Conservation (phyloP, 1,140 invertebrate genomes). For the Temnothorax curvispinosus region DNA sequence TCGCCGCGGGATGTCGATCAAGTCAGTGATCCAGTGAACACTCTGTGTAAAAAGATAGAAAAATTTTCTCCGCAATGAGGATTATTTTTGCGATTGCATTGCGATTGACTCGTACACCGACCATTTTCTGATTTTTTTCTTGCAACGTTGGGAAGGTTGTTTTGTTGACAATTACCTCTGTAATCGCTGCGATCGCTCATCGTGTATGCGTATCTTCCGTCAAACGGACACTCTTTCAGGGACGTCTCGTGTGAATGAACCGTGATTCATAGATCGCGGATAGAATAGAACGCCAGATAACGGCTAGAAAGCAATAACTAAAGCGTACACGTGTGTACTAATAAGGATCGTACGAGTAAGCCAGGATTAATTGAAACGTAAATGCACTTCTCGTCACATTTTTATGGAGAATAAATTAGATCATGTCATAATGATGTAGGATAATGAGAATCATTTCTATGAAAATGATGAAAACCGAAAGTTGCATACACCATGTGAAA, state of each 20-base stretch:
- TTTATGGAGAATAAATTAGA: slow-evolving; percentile 3
- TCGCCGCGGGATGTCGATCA: slow-evolving; percentile 20
- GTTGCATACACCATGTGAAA: slow-evolving; percentile 10
- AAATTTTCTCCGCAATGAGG: not conserved
- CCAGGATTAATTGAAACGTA: slow-evolving; percentile 28
- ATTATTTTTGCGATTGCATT: not conserved
- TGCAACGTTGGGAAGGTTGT: not conserved
- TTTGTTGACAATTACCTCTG: slow-evolving; percentile 9
- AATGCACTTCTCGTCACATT: not conserved
- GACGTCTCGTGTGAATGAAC: slow-evolving; percentile 52
- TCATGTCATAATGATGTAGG: not conserved
- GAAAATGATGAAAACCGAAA: slow-evolving; percentile 7
- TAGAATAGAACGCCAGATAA: slow-evolving; percentile 29
- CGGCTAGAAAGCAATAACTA: slow-evolving; percentile 38
- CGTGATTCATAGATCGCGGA: slow-evolving; percentile 49
- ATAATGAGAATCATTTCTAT: not conserved
- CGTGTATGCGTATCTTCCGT: slow-evolving; percentile 23
- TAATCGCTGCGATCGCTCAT: slow-evolving; percentile 32
- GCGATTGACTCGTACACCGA: not conserved
- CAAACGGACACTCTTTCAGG: slow-evolving; percentile 15
- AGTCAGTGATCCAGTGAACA: slow-evolving; percentile 15
- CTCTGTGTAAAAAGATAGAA: not conserved
- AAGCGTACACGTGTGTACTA: slow-evolving; percentile 21
- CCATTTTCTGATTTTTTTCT: slow-evolving; percentile 1
- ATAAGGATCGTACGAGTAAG: not conserved